phyloP scores from a whole-genome alignment of 2,888 invertebrate species.

The Orthonychiurus folsomi region DNA sequence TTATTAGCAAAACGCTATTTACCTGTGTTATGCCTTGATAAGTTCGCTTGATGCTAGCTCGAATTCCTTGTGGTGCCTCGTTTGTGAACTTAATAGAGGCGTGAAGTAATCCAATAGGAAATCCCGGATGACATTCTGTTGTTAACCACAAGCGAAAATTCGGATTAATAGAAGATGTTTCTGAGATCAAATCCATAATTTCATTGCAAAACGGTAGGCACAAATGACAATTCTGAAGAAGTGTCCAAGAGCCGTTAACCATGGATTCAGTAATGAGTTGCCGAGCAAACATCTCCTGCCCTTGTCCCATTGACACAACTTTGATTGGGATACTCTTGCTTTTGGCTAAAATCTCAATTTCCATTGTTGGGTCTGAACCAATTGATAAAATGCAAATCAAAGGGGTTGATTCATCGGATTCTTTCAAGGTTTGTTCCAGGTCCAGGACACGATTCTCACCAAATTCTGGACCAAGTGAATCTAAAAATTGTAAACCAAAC shows the following conservation, averaged over 20 bases:
- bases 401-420: constrained; percentile 79
- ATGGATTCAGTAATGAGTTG: constrained; percentile 71
- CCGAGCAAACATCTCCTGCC: constrained; percentile 80
- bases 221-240: constrained; percentile 92
- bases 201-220: constrained; percentile 89
- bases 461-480: constrained; percentile 75
- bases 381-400: constrained; percentile 86
- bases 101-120: constrained; percentile 63
- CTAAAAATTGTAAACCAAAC: constrained; percentile 46
- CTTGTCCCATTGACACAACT: constrained; percentile 94
- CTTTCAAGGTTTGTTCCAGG: constrained; percentile 56
- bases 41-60: constrained; percentile 86
- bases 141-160: constrained; percentile 87
- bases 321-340: constrained; percentile 54
- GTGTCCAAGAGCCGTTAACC: constrained; percentile 77
- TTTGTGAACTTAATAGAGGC: constrained; percentile 94
- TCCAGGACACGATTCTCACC: constrained; percentile 88
- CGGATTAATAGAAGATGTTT: constrained; percentile 72
- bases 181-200: constrained; percentile 77
- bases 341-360: constrained; percentile 79
- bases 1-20: too few relatives aligned
- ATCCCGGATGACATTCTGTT: constrained; percentile 84
- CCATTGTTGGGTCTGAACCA: constrained; percentile 93
- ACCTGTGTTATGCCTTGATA: constrained; percentile 74
- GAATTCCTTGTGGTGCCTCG: constrained; percentile 91